Conservation (phyloP, 2,888 invertebrate species). For the Diarsia mendica region DNA sequence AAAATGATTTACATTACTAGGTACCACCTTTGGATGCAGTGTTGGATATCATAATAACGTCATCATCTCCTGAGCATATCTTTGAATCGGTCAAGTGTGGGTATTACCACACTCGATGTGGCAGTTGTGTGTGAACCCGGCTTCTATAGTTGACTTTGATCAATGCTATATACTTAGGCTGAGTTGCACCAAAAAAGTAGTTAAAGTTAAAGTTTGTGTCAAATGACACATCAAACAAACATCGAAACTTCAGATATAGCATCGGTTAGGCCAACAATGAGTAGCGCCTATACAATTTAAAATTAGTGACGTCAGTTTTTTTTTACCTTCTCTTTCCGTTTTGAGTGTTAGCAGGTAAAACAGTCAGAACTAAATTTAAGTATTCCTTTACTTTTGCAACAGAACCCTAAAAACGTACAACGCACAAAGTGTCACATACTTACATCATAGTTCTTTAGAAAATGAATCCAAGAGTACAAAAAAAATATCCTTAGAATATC, state of each 20-base stretch:
- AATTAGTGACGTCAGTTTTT: background rate
- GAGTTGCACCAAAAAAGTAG: too few species aligned
- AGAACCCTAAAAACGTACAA: background rate
- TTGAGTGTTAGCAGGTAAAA: background rate
- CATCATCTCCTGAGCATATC: background rate
- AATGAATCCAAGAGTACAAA: background rate
- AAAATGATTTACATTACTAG: background rate
- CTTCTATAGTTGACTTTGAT: background rate
- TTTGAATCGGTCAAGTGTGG: background rate
- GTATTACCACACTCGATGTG: background rate
- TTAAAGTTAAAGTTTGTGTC: too few species aligned
- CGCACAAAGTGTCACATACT: background rate
- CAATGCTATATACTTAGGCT: background rate
- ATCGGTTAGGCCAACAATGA: too few species aligned
- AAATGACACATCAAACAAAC: too few species aligned
- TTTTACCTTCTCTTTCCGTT: background rate
- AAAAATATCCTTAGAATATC: too few species aligned
- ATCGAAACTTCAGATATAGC: too few species aligned
- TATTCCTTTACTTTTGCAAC: background rate
- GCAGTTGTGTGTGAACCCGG: background rate
- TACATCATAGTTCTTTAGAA: too few species aligned
- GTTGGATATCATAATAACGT: background rate
- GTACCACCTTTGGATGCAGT: background rate
- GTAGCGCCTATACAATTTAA: background rate
- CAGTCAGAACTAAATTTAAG: background rate